Evolutionary conservation across 2,113 vertebrate species (phyloP).

Genomic region (Athene noctua): DNA sequence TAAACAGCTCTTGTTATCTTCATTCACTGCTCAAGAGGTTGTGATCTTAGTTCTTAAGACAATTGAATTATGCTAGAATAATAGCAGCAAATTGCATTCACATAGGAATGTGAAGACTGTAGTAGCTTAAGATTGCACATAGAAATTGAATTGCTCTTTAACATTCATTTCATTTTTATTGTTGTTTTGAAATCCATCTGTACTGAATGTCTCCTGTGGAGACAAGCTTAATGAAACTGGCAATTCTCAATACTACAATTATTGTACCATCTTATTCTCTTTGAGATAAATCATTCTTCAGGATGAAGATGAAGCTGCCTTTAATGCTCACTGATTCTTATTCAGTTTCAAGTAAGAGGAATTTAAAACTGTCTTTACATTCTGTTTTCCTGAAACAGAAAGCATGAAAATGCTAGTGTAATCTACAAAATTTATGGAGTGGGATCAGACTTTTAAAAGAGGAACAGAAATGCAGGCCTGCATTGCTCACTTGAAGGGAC

Average conservation of each 20-base stretch:
- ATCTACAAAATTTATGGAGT: neutral
- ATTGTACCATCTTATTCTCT: neutral
- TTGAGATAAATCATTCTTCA: neutral
- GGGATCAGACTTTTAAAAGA: neutral
- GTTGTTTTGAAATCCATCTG: neutral
- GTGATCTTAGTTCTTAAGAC: neutral
- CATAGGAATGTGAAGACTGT: neutral
- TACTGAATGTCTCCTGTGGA: neutral
- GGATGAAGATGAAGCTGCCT: neutral
- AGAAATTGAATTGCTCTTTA: neutral
- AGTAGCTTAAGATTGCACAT: neutral
- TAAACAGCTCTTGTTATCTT: neutral
- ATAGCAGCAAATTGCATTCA: slow-evolving; percentile 2
- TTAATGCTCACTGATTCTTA: neutral
- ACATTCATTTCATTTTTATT: neutral
- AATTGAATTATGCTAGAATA: neutral
- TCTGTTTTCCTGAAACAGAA: neutral
- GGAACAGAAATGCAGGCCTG: neutral
- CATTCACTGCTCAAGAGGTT: neutral
- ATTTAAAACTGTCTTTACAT: neutral
- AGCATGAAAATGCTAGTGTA: neutral
- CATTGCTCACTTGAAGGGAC: neutral
- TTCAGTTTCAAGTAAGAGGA: neutral
- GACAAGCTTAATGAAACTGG: neutral
- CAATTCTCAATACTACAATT: neutral